These are phyloP conservation scores for Bellardia pandia DNA, from an alignment of 2,888 invertebrate genomes.

Conservation along the genomic window DNA sequence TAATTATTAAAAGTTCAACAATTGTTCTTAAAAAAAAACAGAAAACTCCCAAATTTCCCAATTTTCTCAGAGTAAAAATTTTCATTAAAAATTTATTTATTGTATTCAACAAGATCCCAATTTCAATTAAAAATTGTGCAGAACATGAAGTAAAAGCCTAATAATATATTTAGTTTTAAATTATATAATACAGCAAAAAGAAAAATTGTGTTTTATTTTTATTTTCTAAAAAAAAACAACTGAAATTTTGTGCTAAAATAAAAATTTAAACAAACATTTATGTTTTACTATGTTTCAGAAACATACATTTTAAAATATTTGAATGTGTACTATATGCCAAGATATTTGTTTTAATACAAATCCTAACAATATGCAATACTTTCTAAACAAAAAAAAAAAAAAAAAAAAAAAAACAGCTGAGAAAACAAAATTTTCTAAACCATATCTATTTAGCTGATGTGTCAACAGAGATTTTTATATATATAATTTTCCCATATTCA, in stretches of 20 bases:
- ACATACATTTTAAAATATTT: not conserved
- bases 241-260: too few species aligned
- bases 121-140: too few species aligned
- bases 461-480: constrained; percentile 38
- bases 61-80: too few species aligned
- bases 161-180: too few species aligned
- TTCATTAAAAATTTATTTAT: too few species aligned
- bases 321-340: not conserved
- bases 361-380: constrained; percentile 21
- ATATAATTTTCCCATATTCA: not conserved
- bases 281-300: not conserved
- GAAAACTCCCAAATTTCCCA: too few species aligned
- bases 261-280: too few species aligned
- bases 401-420: not conserved
- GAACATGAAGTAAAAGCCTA: too few species aligned
- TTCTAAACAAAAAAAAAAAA: not conserved
- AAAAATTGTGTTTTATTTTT: not conserved
- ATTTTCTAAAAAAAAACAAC: too few species aligned
- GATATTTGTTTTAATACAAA: not conserved
- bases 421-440: not conserved
- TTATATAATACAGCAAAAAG: not conserved
- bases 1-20: too few species aligned
- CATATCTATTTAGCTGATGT: constrained; percentile 42
- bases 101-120: too few species aligned
- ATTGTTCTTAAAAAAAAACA: too few species aligned